Base-by-base conservation (phyloP, 1,140 invertebrate species). In the Sycobia sp. region DNA sequence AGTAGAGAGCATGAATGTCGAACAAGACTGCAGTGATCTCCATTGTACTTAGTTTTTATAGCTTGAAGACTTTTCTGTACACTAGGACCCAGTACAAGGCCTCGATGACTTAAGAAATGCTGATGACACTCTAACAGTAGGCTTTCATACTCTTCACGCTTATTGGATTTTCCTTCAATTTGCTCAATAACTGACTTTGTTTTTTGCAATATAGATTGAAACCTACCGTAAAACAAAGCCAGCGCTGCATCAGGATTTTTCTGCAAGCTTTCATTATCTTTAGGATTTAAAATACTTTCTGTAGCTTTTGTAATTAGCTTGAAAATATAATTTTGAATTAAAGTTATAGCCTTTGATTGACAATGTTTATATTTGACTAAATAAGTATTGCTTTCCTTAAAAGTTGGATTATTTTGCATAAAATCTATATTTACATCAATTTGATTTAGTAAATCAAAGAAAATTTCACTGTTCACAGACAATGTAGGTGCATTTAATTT, bases 201-300 rank as follows among this genome's bases (percentile, higher is more conserved):
- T 76, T 94, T 91, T 0, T 90, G 88, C 0, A 95, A 89, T 57
- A 91, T 90, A 1, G 92, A 90, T 79, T 95, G 91, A 81, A 97
- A 97, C 80, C 96, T 95, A 0, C 95, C 95, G 78, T 97, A 98
- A 73, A 95, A 95, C 1, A 96, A 77, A 0, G 94, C 93, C 76
- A 95, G 91, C 0, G 92, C 90, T 27, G 93, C 89, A 73, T 95
- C 91, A 1, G 85, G 67, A 34, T 74, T 80, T 34, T 83, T 82
- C 32, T 81, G 80, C 0, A 71, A 67, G 5, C 73, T 69, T 16
- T 82, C 76, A 14, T 82, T 81, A n/a, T 85, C 82, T 34, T 71
- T 80, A 38, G 76, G 29, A 81, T 86, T 66, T 72, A 77, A 43
- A 85, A 76, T 50, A 86, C 89, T 82, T 90, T 91, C 89, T 1